Conservation (phyloP, 2,113 vertebrate species). For the Apus apus region DNA sequence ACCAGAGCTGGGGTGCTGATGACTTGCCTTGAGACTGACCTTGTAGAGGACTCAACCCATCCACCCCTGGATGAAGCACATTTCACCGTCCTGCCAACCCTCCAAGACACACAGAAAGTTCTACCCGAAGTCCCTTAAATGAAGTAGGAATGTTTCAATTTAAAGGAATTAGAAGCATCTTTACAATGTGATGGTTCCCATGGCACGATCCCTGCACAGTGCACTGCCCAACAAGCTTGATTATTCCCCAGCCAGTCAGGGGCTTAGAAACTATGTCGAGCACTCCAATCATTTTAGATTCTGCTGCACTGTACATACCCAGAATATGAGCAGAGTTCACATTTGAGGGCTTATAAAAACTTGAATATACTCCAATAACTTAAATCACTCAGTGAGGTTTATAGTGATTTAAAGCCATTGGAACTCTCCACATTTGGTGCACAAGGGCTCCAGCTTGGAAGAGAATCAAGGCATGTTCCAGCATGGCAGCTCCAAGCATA, state of each 20-base stretch:
- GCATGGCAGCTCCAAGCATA: slow-evolving; percentile 71
- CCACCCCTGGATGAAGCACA: neutral
- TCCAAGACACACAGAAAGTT: neutral
- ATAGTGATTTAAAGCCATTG: slow-evolving; percentile 71
- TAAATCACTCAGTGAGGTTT: slow-evolving; percentile 71
- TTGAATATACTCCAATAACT: slow-evolving; percentile 71
- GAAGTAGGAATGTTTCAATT: slow-evolving; percentile 59
- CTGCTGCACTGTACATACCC: slow-evolving; percentile 54
- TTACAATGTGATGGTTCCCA: slow-evolving; percentile 56
- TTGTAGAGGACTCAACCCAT: neutral
- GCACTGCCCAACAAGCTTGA: slow-evolving; percentile 9
- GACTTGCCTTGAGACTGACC: neutral
- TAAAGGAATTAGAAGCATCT: slow-evolving; percentile 63
- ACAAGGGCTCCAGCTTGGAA: slow-evolving; percentile 60
- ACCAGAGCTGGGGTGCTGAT: neutral
- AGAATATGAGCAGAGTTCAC: slow-evolving; percentile 56
- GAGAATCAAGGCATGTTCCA: slow-evolving; percentile 69
- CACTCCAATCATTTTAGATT: slow-evolving; percentile 68
- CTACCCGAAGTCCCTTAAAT: slow-evolving; percentile 13
- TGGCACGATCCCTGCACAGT: neutral
- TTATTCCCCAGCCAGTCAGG: slow-evolving; percentile 35
- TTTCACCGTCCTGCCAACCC: neutral
- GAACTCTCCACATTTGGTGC: slow-evolving; percentile 57
- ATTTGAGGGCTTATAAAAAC: slow-evolving; percentile 67
- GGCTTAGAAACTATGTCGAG: slow-evolving; percentile 60